Evolutionary conservation across 2,797 vertebrate genomes (phyloP), one percentile per base, ranked within the genome.

Genomic region (Sebastes steindachneri): DNA sequence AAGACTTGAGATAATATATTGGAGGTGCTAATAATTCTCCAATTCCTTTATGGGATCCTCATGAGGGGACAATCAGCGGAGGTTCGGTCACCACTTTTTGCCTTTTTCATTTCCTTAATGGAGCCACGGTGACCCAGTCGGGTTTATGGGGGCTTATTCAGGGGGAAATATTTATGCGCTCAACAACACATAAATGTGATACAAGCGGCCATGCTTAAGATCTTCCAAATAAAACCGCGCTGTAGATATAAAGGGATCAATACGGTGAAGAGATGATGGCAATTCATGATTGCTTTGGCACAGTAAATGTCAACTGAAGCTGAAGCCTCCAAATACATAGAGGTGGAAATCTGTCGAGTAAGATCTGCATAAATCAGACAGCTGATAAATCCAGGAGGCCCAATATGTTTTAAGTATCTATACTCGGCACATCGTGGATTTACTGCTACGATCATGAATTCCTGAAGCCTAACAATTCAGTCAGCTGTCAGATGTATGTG

Each of bases 71-170:
- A 79, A 91, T 91, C 80, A 92, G 70, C 84, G 71, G 66, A 75
- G 62, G 80, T 83, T 87, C 64, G 68, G 87, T 89, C 82, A 81
- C 77, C 59, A 25, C 82, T 80, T 80, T 19, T 70, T 74, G 73
- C 64, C 73, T 64, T 86, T 90, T 93, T 93, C 75, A 95, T 93
- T 94, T 93, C 79, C 86, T 86, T 93, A 94, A 95, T 93, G 92
- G 89, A 92, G 80, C 91, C 80, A 84, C 57, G n/a, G 79, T 68
- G 88, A 85, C 85, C 86, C 35, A 9, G 66, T 15, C 28, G 67
- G 51, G 88, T 92, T 93, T 91, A 91, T 81, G 41, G 62, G 74
- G 72, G 76, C 73, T 91, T 86, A 88, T 87, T 86, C 64, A 75
- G 71, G 77, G 69, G 78, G 70, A 87, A 70, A 84, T 89, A 91